A percentile compares a stretch with the other conserved stretches of the same genome.
Conservation (phyloP, 2,113 vertebrate species). For the Corydoras sp. region DNA sequence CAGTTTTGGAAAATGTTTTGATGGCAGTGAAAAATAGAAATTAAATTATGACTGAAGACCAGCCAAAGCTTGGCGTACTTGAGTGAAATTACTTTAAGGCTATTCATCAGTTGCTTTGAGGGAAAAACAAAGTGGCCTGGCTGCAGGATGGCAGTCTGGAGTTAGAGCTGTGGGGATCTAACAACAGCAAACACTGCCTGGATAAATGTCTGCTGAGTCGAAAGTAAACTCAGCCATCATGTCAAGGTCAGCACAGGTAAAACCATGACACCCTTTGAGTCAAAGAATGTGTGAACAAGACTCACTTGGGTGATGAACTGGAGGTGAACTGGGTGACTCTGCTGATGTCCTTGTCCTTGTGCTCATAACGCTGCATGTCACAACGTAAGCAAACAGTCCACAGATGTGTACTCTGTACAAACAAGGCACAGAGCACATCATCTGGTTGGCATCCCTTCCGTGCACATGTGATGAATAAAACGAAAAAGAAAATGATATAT, state of each 20-base stretch:
- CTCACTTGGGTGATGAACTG: not conserved
- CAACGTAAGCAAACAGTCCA: conserved; percentile 20
- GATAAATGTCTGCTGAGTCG: conserved; percentile 10
- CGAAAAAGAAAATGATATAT: too few species aligned
- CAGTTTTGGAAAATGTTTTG: too few species aligned
- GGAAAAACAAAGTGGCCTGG: not conserved
- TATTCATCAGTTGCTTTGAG: conserved; percentile 10
- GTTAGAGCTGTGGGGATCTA: not conserved
- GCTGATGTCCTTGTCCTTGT: conserved; percentile 26
- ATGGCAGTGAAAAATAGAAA: too few species aligned
- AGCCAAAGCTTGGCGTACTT: conserved; percentile 7
- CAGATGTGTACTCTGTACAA: conserved; percentile 28
- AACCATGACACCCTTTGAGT: not conserved
- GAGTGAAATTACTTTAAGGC: not conserved
- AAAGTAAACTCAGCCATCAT: not conserved
- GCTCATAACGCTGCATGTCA: conserved; percentile 27
- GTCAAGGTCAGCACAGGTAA: conserved; percentile 23
- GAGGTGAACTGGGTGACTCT: conserved; percentile 21
- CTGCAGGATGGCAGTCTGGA: too few species aligned
- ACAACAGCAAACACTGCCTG: not conserved
- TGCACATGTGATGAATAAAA: too few species aligned
- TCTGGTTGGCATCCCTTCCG: too few species aligned
- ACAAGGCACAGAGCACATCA: conserved; percentile 11
- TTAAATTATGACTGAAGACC: conserved; percentile 7
- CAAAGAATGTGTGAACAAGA: conserved; percentile 14